Base-by-base conservation (phyloP, 30 jellyfish, hydroid and myxozoan genomes). In the Aurelia coerulea region DNA sequence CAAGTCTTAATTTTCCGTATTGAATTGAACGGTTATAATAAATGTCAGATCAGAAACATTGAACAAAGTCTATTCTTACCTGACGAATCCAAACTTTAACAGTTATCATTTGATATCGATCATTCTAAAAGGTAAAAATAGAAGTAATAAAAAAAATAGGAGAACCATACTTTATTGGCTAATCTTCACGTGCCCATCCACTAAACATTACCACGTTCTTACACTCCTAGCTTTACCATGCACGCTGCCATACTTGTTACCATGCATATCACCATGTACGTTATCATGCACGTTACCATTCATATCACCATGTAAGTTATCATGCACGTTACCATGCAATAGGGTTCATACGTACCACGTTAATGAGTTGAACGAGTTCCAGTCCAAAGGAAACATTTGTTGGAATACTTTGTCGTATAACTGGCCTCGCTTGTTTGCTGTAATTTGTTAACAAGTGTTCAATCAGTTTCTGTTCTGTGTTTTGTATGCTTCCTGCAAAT, bases 71-170 rank as follows among this genome's bases (percentile, higher is more conserved):
- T 16, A 49, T 49, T 64, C 90, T 62, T n/a, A 91, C 98, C 98
- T 82, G 92, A 9, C 98, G 76, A 35, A 91, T 86, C 98, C 98
- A 91, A 10, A 81, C 90, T 53, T 91, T 91, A 0, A 95, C 79
- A n/a, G 95, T 86, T 11, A 91, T 72, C 89, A 80, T 60, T 59
- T 91, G 98, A 73, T 74, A 78, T 41, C 98, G 90, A 51, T 91
- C 98, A 68, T 91, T 88, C 98, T 91, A 59, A 35, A 90, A 73
- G 14, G 76, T 16, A 52, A 6, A 46, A 46, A 7, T 6, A 46
- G 14, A 46, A 46, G 14, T 29, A 15, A 39, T n/a, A 5, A 31
- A 77, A 53, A 0, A 46, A 46, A 8, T 46, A 6, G 13, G 14
- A 14, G 56, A 46, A 46, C 13, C 13, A 9, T 4, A 46, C 8